phyloP scores from a whole-genome alignment of 2,888 invertebrate species.

The Crepidodera aurea region DNA sequence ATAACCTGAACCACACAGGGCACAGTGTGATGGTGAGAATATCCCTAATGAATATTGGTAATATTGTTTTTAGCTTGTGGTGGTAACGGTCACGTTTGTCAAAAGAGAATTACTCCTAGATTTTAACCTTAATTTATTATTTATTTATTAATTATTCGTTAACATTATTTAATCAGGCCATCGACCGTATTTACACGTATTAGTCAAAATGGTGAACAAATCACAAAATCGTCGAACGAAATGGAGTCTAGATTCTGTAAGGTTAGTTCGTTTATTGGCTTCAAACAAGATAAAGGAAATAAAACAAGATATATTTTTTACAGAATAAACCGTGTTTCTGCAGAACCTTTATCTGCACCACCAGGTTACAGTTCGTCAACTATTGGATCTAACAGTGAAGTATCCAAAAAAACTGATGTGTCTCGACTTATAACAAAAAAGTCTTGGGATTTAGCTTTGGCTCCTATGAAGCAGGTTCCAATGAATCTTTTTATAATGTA shows the following conservation, averaged over 20 bases:
- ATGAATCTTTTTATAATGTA: constrained; percentile 99
- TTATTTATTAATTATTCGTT: constrained; percentile 18
- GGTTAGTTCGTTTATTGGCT: constrained; percentile 45
- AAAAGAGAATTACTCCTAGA: not conserved
- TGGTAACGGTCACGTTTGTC: not conserved
- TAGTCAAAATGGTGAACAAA: constrained; percentile 42
- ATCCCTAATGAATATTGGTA: no score
- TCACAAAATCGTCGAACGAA: constrained; percentile 52
- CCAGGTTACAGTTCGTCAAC: constrained; percentile 84
- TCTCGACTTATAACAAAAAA: constrained; percentile 90
- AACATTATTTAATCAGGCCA: not conserved
- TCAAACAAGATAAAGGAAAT: not conserved
- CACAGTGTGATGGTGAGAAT: no score
- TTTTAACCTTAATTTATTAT: constrained; percentile 34
- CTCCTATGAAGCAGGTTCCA: constrained; percentile 94
- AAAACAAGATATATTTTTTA: constrained; percentile 25
- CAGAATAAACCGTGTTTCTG: constrained; percentile 43
- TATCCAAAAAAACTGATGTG: constrained; percentile 82
- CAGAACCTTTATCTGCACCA: constrained; percentile 71
- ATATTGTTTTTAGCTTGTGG: no score
- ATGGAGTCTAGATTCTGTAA: constrained; percentile 58
- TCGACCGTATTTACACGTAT: not conserved
- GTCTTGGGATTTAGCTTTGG: constrained; percentile 95
- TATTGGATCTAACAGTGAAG: constrained; percentile 77
- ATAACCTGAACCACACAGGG: no score